Evolutionary conservation across 2,888 invertebrate genomes (phyloP), one percentile per base, ranked within the genome.

Genomic region (Octonoba sinensis): DNA sequence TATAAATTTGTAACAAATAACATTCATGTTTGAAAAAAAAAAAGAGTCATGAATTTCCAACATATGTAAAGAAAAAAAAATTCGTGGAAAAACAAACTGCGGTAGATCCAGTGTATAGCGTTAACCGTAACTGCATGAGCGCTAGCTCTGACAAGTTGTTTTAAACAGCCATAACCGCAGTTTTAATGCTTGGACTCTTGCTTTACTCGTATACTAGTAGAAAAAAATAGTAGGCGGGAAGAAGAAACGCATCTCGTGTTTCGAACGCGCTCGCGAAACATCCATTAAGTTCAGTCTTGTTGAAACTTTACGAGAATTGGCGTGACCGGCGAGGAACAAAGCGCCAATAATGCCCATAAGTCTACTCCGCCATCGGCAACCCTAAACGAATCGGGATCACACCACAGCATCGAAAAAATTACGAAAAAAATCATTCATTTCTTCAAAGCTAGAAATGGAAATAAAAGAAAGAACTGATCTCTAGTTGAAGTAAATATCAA

Each of bases 151-250:
- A 36, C 36, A 36, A 36, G 36, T 36, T 36, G 36, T 36, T 36
- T 36, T 36, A 36, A 36, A 36, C 36, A 36, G 36, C 36, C 36
- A 36, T 36, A 36, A 36, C 36, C 36, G 36, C 36, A 36, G 36
- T 36, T 36, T 36, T 36, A 36, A 36, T 36, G 36, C 36, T 36
- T 36, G 8, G 36, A 36, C 36, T 36, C 36, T 36, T 36, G 36
- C 36, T 36, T 36, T 36, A 36, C 36, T 13, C 12, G 6, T 27
- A 24, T 46, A 59, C 65, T 47, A 65, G 67, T 62, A 36, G 44
- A 60, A 73, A 73, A 56, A 51, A 69, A 73, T 67, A 64, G 81
- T 81, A 74, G 74, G 81, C 81, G 81, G 81, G 56, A 51, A 64
- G 18, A 24, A 36, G 54, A 56, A 64, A 79, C 72, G 44, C 67